These are phyloP conservation scores for Cryptoblepharus egeriae DNA, from an alignment of 2,797 vertebrate genomes.

Conservation along the genomic window DNA sequence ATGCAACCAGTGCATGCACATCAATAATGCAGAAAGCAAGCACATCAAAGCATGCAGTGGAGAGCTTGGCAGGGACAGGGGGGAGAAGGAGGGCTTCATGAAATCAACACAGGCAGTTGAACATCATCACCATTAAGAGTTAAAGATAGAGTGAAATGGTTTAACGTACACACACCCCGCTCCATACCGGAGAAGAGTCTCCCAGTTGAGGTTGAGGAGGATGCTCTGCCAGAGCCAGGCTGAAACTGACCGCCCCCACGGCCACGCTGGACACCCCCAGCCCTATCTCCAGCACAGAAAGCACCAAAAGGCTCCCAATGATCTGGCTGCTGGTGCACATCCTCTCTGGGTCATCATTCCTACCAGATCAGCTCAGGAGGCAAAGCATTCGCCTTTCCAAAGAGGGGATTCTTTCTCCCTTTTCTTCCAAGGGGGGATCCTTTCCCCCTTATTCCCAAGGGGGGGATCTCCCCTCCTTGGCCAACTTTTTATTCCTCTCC, in stretches of 20 bases:
- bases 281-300: conserved; percentile 97
- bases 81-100: conserved; percentile 9
- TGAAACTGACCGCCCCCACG: conserved; percentile 93
- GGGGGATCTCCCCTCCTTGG: conserved; percentile 51
- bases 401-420: too few species aligned
- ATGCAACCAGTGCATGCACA: conserved; percentile 36
- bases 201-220: conserved; percentile 93
- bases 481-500: conserved; percentile 74
- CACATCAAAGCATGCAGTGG: conserved; percentile 30
- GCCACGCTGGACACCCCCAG: conserved; percentile 97
- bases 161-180: conserved; percentile 98
- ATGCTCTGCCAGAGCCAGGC: conserved; percentile 85
- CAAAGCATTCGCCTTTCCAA: conserved; percentile 64
- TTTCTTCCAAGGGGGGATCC: too few species aligned
- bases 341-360: conserved; percentile 92
- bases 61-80: conserved; percentile 48
- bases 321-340: conserved; percentile 99
- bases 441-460: too few species aligned
- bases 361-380: conserved; percentile 77
- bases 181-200: conserved; percentile 98
- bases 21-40: conserved; percentile 43
- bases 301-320: conserved; percentile 95
- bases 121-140: conserved; percentile 71
- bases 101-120: conserved; percentile 52
- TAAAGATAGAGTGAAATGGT: conserved; percentile 85